Evolutionary conservation across 2,113 vertebrate species (phyloP).

Genomic region (Lota lota): DNA sequence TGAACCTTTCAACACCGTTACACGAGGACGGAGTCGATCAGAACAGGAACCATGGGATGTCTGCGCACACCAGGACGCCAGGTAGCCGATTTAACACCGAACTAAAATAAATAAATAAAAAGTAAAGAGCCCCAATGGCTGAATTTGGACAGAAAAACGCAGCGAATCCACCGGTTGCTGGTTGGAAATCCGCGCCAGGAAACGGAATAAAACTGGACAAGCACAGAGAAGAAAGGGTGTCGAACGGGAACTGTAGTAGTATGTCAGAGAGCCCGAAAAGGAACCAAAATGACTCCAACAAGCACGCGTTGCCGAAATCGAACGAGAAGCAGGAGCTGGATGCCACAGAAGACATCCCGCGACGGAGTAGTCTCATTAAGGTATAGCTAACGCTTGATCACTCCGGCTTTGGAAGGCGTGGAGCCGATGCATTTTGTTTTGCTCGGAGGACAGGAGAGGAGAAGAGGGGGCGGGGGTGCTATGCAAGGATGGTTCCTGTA

Average conservation of each 20-base stretch:
- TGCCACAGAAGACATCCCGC: slow-evolving; percentile 70
- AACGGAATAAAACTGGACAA: slow-evolving; percentile 61
- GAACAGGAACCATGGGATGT: neutral
- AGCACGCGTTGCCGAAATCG: slow-evolving; percentile 64
- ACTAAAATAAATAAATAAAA: slow-evolving; percentile 4
- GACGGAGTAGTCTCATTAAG: slow-evolving; percentile 95
- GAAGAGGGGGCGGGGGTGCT: neutral
- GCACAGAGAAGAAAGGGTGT: slow-evolving; percentile 68
- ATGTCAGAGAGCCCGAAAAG: slow-evolving; percentile 47
- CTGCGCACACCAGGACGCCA: neutral
- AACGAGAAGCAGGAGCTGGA: slow-evolving; percentile 68
- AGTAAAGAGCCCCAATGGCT: slow-evolving; percentile 45
- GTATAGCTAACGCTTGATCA: slow-evolving; percentile 56
- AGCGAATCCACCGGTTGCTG: slow-evolving; percentile 44
- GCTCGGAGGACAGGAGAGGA: too few relatives aligned
- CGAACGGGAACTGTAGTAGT: slow-evolving; percentile 85
- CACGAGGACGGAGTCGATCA: neutral
- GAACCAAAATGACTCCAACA: slow-evolving; percentile 54
- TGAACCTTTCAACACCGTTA: neutral
- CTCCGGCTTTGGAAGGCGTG: neutral
- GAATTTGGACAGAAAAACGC: slow-evolving; percentile 51
- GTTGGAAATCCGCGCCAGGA: slow-evolving; percentile 46
- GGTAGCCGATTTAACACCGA: slow-evolving; percentile 8
- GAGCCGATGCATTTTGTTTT: too few relatives aligned
- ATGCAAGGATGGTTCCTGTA: neutral